Evolutionary conservation across 1,140 invertebrate genomes (phyloP), one percentile per base, ranked within the genome.

Genomic region (Heliconius eleuchia): DNA sequence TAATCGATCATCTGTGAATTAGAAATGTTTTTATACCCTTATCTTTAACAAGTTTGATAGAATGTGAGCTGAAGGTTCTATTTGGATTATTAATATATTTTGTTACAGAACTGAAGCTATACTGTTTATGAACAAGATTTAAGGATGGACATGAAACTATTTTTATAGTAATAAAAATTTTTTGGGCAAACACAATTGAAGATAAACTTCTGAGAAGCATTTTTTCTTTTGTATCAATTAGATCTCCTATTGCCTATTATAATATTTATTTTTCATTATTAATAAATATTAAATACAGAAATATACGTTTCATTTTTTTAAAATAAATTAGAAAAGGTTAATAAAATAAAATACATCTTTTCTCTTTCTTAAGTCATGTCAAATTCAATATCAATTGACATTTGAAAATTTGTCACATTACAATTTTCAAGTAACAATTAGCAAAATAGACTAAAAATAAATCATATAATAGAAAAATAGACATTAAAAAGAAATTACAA

Each of bases 41-140:
- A 27, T 66, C 27, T 30, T 66, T 66, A 66, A 13, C 60, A 66
- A 30, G 9, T 66, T 66, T 66, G 27, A 66, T 30, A 27, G 60
- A 13, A 30, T 66, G 60, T 30, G n/a, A 30, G 60, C 60, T 66
- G 23, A 30, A 66, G n/a, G 60, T 66, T 66, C 27, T 66, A 30
- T 66, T 66, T 16, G 30, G 23, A 66, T 16, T 66, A 30, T 66
- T 30, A 66, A 66, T 66, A 66, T 30, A 66, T 27, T 66, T 66
- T 66, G n/a, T 13, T 66, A 30, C 4, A 30, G 57, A 11, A 60
- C 57, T 60, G 23, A 66, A 30, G 11, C 23, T 27, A 11, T 66
- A 27, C 11, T 74, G 82, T 3, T 81, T 84, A 30, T 66, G 3
- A 66, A 16, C 13, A 30, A 30, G 11, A 66, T 27, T 66, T 30